Conservation (phyloP, 2,888 invertebrate species). For the Caradrina kadenii region DNA sequence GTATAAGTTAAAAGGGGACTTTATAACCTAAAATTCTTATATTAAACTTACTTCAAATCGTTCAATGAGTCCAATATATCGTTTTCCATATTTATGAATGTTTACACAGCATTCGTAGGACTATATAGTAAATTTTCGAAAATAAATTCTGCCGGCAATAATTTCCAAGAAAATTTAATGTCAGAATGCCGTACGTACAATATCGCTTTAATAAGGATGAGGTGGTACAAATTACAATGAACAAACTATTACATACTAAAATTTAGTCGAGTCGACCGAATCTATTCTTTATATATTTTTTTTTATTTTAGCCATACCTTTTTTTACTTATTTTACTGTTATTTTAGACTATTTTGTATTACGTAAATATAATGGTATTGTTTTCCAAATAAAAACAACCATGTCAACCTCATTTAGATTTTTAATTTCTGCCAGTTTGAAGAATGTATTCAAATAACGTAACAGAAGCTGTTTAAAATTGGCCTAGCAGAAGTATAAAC, state of each 20-base stretch:
- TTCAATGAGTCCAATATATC: constrained; percentile 91
- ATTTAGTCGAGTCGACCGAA: constrained; percentile 16
- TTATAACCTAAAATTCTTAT: constrained; percentile 54
- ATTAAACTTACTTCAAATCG: constrained; percentile 90
- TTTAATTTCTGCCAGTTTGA: too few species aligned
- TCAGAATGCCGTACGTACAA: constrained; percentile 20
- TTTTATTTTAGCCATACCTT: too few species aligned
- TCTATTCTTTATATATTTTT: too few species aligned
- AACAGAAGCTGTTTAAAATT: too few species aligned
- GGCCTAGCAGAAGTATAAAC: too few species aligned
- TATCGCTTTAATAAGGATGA: constrained; percentile 31
- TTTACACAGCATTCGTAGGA: constrained; percentile 26
- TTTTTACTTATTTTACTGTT: too few species aligned
- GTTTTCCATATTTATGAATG: constrained; percentile 87
- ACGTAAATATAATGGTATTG: too few species aligned
- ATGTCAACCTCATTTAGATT: too few species aligned
- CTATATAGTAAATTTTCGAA: constrained; percentile 5
- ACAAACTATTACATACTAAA: background rate
- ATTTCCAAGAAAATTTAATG: constrained; percentile 32
- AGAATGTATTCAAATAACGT: too few species aligned
- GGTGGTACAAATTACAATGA: background rate
- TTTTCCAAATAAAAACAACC: too few species aligned
- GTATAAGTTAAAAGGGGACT: background rate
- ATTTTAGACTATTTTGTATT: too few species aligned
- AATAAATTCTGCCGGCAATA: constrained; percentile 43